A percentile compares a stretch with the other conserved stretches of the same genome.
Evolutionary conservation across 2,797 vertebrate genomes (phyloP).

Genomic region (Anomalospiza imberbis): DNA sequence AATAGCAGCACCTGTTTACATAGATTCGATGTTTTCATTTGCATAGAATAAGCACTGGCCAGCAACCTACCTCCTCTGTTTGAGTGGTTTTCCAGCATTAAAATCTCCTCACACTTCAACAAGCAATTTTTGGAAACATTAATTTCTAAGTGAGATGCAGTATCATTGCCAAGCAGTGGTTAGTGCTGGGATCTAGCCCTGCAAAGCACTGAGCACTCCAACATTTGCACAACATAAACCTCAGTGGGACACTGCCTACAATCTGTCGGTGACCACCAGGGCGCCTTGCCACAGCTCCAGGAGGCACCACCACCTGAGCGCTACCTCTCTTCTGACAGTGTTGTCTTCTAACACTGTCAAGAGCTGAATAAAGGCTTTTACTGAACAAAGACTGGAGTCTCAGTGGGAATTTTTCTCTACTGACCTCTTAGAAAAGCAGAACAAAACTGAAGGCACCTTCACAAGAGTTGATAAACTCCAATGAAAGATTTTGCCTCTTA

Average conservation of each 20-base stretch:
- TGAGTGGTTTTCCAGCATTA: not conserved
- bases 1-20: not conserved
- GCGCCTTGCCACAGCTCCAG: not conserved
- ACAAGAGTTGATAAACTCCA: not conserved
- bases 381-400: not conserved
- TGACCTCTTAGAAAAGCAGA: not conserved
- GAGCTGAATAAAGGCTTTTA: not conserved
- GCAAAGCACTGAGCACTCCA: not conserved
- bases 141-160: not conserved
- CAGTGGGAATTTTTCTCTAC: not conserved
- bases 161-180: not conserved
- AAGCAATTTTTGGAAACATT: not conserved
- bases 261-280: accelerated
- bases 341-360: not conserved
- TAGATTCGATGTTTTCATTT: not conserved
- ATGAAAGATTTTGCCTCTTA: not conserved
- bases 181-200: not conserved
- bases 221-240: not conserved
- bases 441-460: not conserved
- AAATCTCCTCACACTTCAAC: not conserved
- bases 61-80: not conserved
- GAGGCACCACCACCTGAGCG: not conserved
- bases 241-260: not conserved
- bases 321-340: not conserved
- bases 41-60: not conserved